These are phyloP conservation scores for Pristionchus mayeri DNA, from an alignment of 2,888 invertebrate genomes.

Conservation along the genomic window DNA sequence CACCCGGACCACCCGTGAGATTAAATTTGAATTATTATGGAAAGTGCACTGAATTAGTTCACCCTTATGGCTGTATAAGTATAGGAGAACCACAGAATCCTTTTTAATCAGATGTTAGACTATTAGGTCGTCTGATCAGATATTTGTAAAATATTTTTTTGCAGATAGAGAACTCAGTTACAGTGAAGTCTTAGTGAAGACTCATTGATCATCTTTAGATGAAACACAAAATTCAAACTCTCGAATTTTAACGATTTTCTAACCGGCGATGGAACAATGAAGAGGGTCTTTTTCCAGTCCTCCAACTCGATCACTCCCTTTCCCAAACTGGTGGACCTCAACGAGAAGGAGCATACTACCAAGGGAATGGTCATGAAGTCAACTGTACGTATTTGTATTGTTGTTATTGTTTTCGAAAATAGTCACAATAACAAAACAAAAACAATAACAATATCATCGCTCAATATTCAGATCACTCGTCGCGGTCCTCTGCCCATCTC, in stretches of 20 bases:
- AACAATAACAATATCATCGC: background rate
- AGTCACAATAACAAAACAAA: background rate
- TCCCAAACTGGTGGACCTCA: constrained; percentile 13
- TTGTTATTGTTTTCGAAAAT: background rate
- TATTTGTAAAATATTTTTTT: no score
- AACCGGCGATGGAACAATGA: no score
- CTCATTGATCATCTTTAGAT: no score
- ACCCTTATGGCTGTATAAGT: no score
- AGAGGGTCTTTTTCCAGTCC: background rate
- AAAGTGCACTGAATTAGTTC: no score
- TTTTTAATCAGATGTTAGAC: no score
- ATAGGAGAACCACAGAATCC: no score
- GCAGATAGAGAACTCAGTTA: no score
- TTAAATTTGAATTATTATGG: background rate
- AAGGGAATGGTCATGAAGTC: constrained; percentile 35
- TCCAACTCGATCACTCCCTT: background rate
- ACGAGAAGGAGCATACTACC: background rate
- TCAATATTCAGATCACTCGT: constrained; percentile 15
- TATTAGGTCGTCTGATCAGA: no score
- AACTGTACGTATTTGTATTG: background rate
- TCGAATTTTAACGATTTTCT: no score
- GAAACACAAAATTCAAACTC: no score
- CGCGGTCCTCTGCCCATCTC: constrained; percentile 32
- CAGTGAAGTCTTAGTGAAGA: no score
- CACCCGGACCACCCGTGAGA: constrained; percentile 21